A percentile compares a stretch with the other conserved stretches of the same genome.
Conservation (phyloP, 2,113 vertebrate genomes). For the Aspiorhynchus laticeps region DNA sequence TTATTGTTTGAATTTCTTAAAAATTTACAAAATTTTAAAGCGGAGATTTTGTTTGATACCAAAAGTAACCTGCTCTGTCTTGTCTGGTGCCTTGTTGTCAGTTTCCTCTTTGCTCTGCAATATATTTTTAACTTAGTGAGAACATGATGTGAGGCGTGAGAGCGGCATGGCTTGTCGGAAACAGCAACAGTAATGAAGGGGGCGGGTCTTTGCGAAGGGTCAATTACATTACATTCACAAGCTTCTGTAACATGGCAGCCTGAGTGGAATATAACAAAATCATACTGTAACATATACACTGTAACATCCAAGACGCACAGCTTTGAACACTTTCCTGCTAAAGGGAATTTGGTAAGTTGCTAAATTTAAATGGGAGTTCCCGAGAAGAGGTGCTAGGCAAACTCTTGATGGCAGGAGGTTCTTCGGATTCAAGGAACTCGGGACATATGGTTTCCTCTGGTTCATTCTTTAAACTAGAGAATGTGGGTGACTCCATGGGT, state of each 20-base stretch:
- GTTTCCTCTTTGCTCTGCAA: no score
- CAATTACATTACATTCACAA: background rate
- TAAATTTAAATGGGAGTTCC: conserved; percentile 64
- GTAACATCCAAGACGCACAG: background rate
- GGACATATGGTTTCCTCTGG: conserved; percentile 78
- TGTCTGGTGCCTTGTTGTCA: no score
- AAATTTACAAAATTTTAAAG: no score
- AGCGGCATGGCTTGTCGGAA: no score
- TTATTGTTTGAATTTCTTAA: no score
- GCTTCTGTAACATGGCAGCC: background rate
- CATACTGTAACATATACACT: background rate
- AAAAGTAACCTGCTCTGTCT: no score
- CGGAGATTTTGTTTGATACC: no score
- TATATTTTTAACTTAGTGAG: no score
- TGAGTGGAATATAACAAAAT: background rate
- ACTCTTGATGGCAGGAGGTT: conserved; percentile 62
- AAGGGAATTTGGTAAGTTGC: conserved; percentile 64
- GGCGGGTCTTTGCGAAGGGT: background rate
- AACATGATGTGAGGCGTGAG: no score
- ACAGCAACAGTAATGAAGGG: no score
- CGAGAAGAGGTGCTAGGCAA: conserved; percentile 58
- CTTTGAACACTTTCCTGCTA: conserved; percentile 46
- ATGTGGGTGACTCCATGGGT: background rate
- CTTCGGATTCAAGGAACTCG: conserved; percentile 52
- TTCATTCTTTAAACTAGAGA: conserved; percentile 61